Base-by-base conservation (phyloP, 1,140 invertebrate genomes). In the Oryctes rhinoceros region DNA sequence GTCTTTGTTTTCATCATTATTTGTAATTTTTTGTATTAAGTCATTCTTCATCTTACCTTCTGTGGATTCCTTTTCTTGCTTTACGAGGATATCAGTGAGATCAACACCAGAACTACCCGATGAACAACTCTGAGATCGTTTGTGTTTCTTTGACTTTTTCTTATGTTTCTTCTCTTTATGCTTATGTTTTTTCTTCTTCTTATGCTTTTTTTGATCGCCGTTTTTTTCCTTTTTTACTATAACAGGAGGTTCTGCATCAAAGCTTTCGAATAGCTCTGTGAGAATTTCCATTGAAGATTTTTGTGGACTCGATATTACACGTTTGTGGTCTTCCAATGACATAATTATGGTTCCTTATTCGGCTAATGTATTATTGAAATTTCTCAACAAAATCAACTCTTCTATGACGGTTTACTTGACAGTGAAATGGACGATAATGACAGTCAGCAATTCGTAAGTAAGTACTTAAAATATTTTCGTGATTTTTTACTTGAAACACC, bases 221-320 rank as follows among this genome's bases (percentile, higher is more conserved):
- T 87, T 85, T 83, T 93, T 90, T 83, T 89, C 89, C 78, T 91
- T 91, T 84, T 92, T 91, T 77, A 90, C 85, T 79, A 91, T 91
- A 79, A 88, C 88, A 9, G 91, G 91, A 62, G 91, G 91, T 79
- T 89, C 89, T 37, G 90, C 91, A 84, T 94, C 92, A 84, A 94
- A 94, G 4, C 92, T 93, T 76, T 91, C 90, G 83, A 96, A 96
- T 0, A 96, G 88, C 87, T 95, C 94, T 0, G 93, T 93, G 7
- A 96, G 88, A 84, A 96, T 95, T 86, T 96, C 93, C 86, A 92
- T 93, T 0, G 94, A 95, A 4, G 94, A 85, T 81, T 86, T 86
- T 1, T 67, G 65, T 11, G 82, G 80, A 10, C 78, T 48, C 35
- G 47, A 35, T 18, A 53, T 76, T 0, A 30, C 18, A 3, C 78